phyloP scores from a whole-genome alignment of 2,888 invertebrate genomes.

The Tyria jacobaeae region DNA sequence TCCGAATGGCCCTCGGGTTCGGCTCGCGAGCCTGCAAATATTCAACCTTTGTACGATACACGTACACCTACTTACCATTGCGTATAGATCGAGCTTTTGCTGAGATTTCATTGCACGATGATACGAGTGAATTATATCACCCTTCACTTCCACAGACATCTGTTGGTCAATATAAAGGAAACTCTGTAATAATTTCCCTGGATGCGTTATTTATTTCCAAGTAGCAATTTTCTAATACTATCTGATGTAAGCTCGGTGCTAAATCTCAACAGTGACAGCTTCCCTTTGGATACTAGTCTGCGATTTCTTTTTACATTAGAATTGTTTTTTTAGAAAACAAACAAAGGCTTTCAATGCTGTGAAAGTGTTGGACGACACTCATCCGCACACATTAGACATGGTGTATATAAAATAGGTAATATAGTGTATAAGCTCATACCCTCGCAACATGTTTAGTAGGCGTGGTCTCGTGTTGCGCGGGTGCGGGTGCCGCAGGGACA shows the following conservation, averaged over 20 bases:
- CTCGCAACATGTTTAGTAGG: conserved; percentile 74
- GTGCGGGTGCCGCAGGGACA: conserved; percentile 54
- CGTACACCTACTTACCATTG: conserved; percentile 56
- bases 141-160: conserved; percentile 61
- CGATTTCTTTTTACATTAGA: not conserved
- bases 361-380: conserved; percentile 3
- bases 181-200: conserved; percentile 55
- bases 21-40: conserved; percentile 69
- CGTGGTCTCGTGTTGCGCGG: conserved; percentile 52
- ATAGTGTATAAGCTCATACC: conserved; percentile 57
- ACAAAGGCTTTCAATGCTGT: not conserved
- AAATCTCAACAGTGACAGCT: conserved; percentile 1
- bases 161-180: conserved; percentile 65
- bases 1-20: conserved; percentile 63
- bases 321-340: not conserved
- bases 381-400: not conserved
- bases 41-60: conserved; percentile 52
- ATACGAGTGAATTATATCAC: conserved; percentile 58
- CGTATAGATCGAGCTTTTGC: conserved; percentile 48
- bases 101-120: conserved; percentile 55
- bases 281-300: not conserved
- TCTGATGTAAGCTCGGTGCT: conserved; percentile 42
- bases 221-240: conserved; percentile 41
- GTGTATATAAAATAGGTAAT: no score
- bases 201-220: conserved; percentile 35